These are phyloP conservation scores for Punctoribates punctum DNA, from an alignment of 2,888 invertebrate genomes.

Conservation along the genomic window DNA sequence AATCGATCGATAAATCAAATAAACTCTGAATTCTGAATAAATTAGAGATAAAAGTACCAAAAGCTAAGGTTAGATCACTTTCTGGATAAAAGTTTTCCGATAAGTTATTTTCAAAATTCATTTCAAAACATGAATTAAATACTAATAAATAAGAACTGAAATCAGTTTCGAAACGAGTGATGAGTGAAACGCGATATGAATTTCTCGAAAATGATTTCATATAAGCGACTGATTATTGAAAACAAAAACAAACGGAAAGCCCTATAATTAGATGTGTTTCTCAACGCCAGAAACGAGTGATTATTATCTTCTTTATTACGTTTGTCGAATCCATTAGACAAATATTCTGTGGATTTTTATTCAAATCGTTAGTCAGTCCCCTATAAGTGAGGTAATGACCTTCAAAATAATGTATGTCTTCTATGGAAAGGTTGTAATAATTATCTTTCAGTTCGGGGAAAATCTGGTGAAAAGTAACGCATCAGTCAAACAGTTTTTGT, in stretches of 20 bases:
- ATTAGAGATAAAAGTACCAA: too few species aligned
- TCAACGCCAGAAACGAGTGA: not conserved
- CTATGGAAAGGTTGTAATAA: slow-evolving; percentile 32
- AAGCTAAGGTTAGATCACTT: too few species aligned
- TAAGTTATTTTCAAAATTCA: too few species aligned
- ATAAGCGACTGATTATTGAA: not conserved
- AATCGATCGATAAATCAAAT: too few species aligned
- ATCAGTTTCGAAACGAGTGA: too few species aligned
- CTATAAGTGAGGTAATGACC: slow-evolving; percentile 25
- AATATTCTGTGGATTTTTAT: not conserved
- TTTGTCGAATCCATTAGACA: not conserved
- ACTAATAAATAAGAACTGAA: too few species aligned
- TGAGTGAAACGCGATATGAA: too few species aligned
- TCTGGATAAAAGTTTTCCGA: too few species aligned
- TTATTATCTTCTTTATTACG: not conserved
- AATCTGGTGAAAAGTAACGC: slow-evolving; percentile 34
- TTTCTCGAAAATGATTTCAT: slow-evolving; percentile 1
- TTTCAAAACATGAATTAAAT: too few species aligned
- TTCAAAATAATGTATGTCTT: slow-evolving; percentile 9
- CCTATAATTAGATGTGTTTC: slow-evolving; percentile 20
- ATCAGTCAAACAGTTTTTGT: not conserved
- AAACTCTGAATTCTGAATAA: too few species aligned
- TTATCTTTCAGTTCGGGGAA: slow-evolving; percentile 20
- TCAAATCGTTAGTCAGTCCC: not conserved
- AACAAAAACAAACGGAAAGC: not conserved